phyloP scores from a whole-genome alignment of 1,140 invertebrate genomes.

The Heliconius melpomene region DNA sequence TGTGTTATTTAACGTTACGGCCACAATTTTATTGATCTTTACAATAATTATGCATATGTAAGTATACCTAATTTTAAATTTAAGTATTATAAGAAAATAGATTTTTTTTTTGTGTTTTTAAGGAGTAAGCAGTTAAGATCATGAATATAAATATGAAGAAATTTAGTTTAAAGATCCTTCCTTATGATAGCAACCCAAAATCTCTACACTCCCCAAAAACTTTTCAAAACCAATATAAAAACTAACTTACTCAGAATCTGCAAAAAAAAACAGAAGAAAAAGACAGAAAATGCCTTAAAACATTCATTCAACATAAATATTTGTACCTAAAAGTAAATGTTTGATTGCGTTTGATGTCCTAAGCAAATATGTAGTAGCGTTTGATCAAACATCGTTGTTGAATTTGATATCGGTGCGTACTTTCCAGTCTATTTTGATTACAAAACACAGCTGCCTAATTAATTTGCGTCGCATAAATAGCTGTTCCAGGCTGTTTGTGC shows the following conservation, averaged over 20 bases:
- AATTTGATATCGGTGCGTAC: slow-evolving; percentile 17
- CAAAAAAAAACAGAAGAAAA: not conserved
- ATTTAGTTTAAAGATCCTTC: no score
- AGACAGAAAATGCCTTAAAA: not conserved
- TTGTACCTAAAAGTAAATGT: slow-evolving; percentile 3
- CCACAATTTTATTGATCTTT: no score
- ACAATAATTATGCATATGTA: no score
- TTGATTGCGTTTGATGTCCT: slow-evolving; percentile 19
- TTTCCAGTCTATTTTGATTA: slow-evolving; percentile 11
- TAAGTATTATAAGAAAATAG: no score
- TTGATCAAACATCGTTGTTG: slow-evolving; percentile 14
- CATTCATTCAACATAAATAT: slow-evolving; percentile 14
- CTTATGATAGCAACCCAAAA: no score
- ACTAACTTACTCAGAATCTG: not conserved
- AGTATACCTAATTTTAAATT: no score
- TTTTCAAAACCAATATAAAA: not conserved
- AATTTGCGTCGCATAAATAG: not conserved
- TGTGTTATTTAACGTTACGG: no score
- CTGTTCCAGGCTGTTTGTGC: not conserved
- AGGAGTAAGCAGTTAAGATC: no score
- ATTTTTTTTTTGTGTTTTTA: no score
- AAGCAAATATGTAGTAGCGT: slow-evolving; percentile 15
- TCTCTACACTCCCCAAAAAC: no score
- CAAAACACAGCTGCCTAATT: slow-evolving; percentile 8
- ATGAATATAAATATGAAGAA: no score